Conservation (phyloP, 37 sponge, comb jelly and placozoan species). For the Aphrocallistes beatrix region DNA sequence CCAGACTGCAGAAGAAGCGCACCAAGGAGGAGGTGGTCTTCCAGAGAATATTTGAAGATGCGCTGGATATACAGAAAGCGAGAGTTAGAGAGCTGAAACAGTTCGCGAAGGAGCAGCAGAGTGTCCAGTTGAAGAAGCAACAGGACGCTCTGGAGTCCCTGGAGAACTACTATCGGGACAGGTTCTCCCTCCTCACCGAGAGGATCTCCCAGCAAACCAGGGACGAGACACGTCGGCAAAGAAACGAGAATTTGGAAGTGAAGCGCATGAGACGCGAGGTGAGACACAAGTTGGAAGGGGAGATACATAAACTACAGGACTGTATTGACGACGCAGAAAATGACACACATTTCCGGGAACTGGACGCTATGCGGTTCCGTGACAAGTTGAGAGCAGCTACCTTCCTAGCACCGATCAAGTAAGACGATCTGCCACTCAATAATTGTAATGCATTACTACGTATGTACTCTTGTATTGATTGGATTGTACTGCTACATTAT, state of each 20-base stretch:
- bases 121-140: slow-evolving; percentile 7
- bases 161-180: slow-evolving; percentile 64
- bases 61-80: slow-evolving; percentile 43
- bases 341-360: slow-evolving; percentile 53
- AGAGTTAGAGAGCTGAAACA: slow-evolving; percentile 38
- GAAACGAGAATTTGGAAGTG: neutral
- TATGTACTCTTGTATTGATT: neutral
- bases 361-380: slow-evolving; percentile 37
- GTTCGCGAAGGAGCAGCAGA: slow-evolving; percentile 37
- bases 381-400: slow-evolving; percentile 20
- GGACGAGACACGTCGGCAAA: slow-evolving; percentile 29
- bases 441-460: neutral
- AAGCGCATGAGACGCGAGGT: slow-evolving; percentile 31
- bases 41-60: slow-evolving; percentile 45
- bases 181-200: slow-evolving; percentile 48
- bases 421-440: neutral
- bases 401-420: slow-evolving; percentile 10
- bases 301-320: slow-evolving; percentile 38
- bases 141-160: slow-evolving; percentile 38
- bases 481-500: neutral
- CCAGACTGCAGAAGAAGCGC: slow-evolving; percentile 43
- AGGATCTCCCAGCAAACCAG: slow-evolving; percentile 31
- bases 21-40: slow-evolving; percentile 55
- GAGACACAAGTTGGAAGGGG: slow-evolving; percentile 33
- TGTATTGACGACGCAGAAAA: slow-evolving; percentile 39